phyloP scores from a whole-genome alignment of 1,140 invertebrate genomes.

The Drosophila nasuta region DNA sequence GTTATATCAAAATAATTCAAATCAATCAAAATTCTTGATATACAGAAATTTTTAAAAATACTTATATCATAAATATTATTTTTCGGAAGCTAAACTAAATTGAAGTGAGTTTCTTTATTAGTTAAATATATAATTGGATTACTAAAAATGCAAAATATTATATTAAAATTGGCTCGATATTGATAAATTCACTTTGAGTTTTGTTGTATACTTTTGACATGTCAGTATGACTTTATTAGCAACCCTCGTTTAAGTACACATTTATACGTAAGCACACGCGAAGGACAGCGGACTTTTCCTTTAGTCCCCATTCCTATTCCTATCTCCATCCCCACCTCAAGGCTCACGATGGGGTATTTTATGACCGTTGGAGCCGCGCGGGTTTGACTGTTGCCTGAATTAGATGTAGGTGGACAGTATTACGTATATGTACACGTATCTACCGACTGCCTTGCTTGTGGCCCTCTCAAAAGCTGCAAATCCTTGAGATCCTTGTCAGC shows the following conservation, averaged over 20 bases:
- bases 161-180: no score
- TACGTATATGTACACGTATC: constrained; percentile 21
- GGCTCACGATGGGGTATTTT: constrained; percentile 51
- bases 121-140: no score
- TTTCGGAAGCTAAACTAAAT: not conserved
- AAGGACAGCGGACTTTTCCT: constrained; percentile 54
- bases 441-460: constrained; percentile 21
- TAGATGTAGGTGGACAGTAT: constrained; percentile 69
- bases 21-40: not conserved
- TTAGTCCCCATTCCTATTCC: not conserved
- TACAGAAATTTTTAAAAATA: not conserved
- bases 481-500: constrained; percentile 80
- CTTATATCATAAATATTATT: not conserved
- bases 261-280: constrained; percentile 37
- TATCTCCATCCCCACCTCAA: not conserved
- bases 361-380: constrained; percentile 58
- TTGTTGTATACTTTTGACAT: no score
- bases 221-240: not conserved
- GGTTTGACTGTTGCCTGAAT: constrained; percentile 50
- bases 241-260: constrained; percentile 22
- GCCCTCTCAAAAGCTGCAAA: constrained; percentile 64
- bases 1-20: not conserved
- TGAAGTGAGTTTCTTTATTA: not conserved
- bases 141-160: no score
- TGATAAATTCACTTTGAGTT: no score